These are phyloP conservation scores for Pseudobourletiella spinata DNA, from an alignment of 1,140 invertebrate genomes.

Conservation along the genomic window DNA sequence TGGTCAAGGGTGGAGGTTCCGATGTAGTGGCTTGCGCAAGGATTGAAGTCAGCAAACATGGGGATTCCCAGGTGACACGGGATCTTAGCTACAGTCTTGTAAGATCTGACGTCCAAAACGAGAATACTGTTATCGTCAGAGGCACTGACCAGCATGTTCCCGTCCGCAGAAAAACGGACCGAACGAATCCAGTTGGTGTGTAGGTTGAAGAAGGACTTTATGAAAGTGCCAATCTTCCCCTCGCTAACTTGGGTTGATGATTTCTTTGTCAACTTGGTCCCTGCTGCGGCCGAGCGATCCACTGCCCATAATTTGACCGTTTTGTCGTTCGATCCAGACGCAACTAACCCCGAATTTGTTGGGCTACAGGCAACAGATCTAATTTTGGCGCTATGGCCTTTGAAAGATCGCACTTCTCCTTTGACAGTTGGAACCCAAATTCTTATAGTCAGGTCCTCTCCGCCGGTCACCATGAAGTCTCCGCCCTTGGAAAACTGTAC, in stretches of 20 bases:
- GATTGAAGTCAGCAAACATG: slow-evolving; percentile 27
- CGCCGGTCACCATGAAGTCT: slow-evolving; percentile 23
- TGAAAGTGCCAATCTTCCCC: slow-evolving; percentile 5
- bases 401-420: slow-evolving; percentile 15
- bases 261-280: neutral
- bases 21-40: slow-evolving; percentile 13
- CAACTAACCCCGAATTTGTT: neutral
- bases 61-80: slow-evolving; percentile 5
- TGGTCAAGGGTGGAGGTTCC: slow-evolving; percentile 16
- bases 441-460: slow-evolving; percentile 14
- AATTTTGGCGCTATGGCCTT: slow-evolving; percentile 18
- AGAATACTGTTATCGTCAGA: slow-evolving; percentile 28
- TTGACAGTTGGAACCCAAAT: slow-evolving; percentile 28
- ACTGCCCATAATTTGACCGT: slow-evolving; percentile 26
- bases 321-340: slow-evolving; percentile 25
- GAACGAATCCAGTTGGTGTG: slow-evolving; percentile 33
- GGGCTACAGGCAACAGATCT: slow-evolving; percentile 21
- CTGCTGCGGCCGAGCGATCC: neutral
- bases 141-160: slow-evolving; percentile 9
- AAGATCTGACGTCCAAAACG: slow-evolving; percentile 16
- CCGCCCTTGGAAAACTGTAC: slow-evolving; percentile 14
- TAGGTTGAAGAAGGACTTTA: neutral
- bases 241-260: neutral
- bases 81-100: neutral
- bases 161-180: slow-evolving; percentile 24